Conservation (phyloP, 2,113 vertebrate species). For the Probosciger aterrimus region DNA sequence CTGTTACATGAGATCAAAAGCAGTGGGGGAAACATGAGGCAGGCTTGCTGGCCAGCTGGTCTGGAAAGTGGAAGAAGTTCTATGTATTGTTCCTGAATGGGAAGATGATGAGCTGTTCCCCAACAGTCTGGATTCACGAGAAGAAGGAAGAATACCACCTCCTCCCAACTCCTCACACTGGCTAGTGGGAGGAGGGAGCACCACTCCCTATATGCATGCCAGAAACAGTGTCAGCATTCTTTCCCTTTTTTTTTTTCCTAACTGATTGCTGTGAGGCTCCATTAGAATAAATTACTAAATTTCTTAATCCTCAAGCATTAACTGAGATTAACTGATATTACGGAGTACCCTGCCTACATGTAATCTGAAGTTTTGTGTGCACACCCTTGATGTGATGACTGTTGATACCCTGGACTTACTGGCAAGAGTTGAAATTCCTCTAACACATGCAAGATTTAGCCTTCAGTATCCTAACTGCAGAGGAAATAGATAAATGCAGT, state of each 20-base stretch:
- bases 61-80: background rate
- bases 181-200: background rate
- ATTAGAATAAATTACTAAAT: background rate
- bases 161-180: background rate
- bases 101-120: background rate
- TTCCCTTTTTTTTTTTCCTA: background rate
- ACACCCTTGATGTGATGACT: background rate
- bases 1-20: background rate
- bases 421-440: background rate
- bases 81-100: fast-evolving
- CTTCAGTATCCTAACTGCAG: background rate
- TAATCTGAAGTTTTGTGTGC: background rate
- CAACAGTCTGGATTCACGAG: background rate
- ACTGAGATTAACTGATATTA: background rate
- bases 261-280: background rate
- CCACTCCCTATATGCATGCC: background rate
- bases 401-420: background rate
- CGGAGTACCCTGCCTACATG: background rate
- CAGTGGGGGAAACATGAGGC: background rate
- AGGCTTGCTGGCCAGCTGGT: background rate
- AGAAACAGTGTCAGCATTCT: background rate
- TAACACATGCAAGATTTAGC: background rate
- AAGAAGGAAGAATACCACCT: background rate
- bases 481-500: background rate
- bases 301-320: background rate